Conservation (phyloP, 2,113 vertebrate species). For the Ailurus styani region DNA sequence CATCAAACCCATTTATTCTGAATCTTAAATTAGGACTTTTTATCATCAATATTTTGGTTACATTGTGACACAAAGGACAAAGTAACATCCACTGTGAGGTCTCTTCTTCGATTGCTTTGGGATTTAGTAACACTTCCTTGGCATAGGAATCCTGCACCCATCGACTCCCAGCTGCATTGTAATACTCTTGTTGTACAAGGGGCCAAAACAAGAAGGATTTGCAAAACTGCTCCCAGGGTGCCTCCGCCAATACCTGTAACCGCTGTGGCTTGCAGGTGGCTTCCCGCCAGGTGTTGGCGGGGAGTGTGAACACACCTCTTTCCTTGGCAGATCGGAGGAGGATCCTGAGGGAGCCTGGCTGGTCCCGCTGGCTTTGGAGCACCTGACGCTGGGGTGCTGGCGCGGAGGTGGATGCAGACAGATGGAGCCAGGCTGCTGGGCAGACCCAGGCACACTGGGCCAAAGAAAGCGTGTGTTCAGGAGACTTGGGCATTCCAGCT, state of each 20-base stretch:
- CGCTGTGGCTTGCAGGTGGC: not conserved
- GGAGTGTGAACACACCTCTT: not conserved
- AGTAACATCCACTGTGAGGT: conserved; percentile 66
- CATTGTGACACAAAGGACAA: conserved; percentile 75
- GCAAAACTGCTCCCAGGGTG: conserved; percentile 3
- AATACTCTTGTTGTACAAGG: not conserved
- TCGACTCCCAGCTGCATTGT: conserved; percentile 17
- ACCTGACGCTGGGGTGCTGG: conserved; percentile 1
- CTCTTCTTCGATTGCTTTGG: conserved; percentile 66
- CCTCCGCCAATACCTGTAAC: not conserved
- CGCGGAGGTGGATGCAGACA: conserved; percentile 49
- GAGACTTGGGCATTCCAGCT: conserved; percentile 46
- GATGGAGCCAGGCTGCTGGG: conserved; percentile 46
- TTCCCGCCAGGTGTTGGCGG: not conserved
- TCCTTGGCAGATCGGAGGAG: not conserved
- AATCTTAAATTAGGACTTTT: conserved; percentile 72
- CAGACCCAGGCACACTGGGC: not conserved
- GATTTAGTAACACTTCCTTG: conserved; percentile 64
- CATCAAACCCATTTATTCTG: conserved; percentile 79
- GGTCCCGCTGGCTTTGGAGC: conserved; percentile 12
- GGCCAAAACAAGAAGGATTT: not conserved
- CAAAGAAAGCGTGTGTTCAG: conserved; percentile 54
- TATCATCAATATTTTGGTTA: conserved; percentile 74
- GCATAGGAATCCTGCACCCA: conserved; percentile 22
- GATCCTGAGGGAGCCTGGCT: conserved; percentile 21